phyloP scores from a whole-genome alignment of 2,888 invertebrate species.

The Euzophera pinguis region DNA sequence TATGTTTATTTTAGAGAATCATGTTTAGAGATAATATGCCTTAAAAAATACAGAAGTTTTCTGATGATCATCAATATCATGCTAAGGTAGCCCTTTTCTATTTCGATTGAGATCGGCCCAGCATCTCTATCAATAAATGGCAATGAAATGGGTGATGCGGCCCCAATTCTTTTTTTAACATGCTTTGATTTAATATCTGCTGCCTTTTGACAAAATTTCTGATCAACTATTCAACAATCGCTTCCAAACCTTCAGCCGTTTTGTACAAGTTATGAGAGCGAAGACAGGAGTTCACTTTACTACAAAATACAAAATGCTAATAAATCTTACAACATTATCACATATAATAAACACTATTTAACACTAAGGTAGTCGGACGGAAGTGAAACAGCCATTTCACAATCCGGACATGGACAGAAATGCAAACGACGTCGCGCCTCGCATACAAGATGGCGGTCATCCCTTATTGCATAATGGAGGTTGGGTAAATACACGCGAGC shows the following conservation, averaged over 20 bases:
- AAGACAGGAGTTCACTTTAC: neutral
- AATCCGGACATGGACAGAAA: constrained; percentile 63
- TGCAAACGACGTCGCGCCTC: constrained; percentile 42
- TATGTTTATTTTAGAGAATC: too few species aligned
- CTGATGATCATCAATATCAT: too few species aligned
- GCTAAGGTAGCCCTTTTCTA: too few species aligned
- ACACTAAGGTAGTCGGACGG: constrained; percentile 34
- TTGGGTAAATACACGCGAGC: constrained; percentile 46
- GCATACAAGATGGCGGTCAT: constrained; percentile 45
- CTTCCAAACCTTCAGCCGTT: too few species aligned
- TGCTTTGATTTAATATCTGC: too few species aligned
- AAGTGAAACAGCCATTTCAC: constrained; percentile 74
- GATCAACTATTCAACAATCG: neutral
- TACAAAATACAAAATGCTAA: neutral
- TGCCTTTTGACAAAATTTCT: too few species aligned
- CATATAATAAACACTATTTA: constrained; percentile 6
- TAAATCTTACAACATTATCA: neutral
- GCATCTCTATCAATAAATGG: too few species aligned
- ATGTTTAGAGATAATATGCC: too few species aligned
- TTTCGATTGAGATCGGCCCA: too few species aligned
- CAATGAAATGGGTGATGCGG: too few species aligned
- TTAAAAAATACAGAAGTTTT: too few species aligned
- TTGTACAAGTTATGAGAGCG: neutral
- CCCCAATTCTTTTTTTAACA: too few species aligned
- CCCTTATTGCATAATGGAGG: constrained; percentile 71